Percentiles rank a stretch among this genome's conserved stretches.
Evolutionary conservation across 37 sponge, comb jelly and placozoan species (phyloP).

Genomic region (Cliona cf. orientalis): DNA sequence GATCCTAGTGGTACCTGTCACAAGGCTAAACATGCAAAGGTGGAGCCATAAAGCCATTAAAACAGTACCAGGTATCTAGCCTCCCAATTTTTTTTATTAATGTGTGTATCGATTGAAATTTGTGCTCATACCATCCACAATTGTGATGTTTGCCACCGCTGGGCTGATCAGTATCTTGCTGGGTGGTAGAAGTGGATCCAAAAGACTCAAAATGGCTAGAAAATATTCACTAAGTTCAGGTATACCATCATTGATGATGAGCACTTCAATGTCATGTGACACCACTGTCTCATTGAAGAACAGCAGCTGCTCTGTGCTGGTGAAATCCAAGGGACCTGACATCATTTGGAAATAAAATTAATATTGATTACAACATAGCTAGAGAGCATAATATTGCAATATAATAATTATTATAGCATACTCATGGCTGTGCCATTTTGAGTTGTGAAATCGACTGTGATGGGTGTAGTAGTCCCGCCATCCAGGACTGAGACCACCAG

Average conservation of each 20-base stretch:
- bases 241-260: neutral
- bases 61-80: too few species aligned
- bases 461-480: neutral
- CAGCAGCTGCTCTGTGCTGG: neutral
- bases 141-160: neutral
- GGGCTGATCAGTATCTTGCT: neutral
- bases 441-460: constrained; percentile 6
- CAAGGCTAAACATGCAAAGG: too few species aligned
- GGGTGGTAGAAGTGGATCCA: neutral
- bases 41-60: too few species aligned
- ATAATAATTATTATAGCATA: neutral
- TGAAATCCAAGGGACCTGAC: neutral
- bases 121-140: too few species aligned
- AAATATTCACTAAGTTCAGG: neutral
- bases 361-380: too few species aligned
- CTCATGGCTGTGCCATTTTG: constrained; percentile 12
- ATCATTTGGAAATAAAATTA: too few species aligned
- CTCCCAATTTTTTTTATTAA: too few species aligned
- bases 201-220: neutral
- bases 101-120: too few species aligned
- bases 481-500: constrained; percentile 15
- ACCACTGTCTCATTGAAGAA: neutral
- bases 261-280: neutral
- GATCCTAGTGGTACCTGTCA: too few species aligned
- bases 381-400: neutral